These are phyloP conservation scores for Halcyon senegalensis DNA, from an alignment of 2,113 vertebrate genomes.

Conservation along the genomic window DNA sequence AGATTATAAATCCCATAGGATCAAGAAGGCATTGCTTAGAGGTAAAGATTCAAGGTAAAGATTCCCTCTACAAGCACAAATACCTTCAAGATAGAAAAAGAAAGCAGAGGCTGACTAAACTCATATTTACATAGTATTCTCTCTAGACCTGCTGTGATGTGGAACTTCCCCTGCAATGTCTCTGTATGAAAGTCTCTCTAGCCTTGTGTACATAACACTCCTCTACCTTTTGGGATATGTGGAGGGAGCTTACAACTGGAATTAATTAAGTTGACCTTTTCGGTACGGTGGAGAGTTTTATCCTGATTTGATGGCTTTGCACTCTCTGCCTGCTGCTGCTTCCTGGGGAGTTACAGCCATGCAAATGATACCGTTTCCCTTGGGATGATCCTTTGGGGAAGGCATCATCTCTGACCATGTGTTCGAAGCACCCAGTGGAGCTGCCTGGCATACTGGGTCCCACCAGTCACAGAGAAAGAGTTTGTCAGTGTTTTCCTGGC, in stretches of 20 bases:
- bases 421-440: background rate
- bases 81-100: background rate
- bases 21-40: background rate
- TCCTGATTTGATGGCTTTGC: constrained; percentile 42
- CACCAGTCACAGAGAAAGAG: background rate
- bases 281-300: background rate
- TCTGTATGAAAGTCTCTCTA: constrained; percentile 11
- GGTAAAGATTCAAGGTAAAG: background rate
- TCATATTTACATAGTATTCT: background rate
- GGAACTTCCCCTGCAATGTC: background rate
- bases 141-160: background rate
- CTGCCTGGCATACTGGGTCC: background rate
- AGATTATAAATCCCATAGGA: background rate
- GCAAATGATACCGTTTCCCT: background rate
- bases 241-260: background rate
- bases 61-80: background rate
- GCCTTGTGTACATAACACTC: constrained; percentile 24
- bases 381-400: fast-evolving
- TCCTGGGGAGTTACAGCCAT: background rate
- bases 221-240: constrained; percentile 13
- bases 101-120: background rate
- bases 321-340: background rate
- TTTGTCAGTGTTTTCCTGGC: background rate
- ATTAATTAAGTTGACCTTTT: constrained; percentile 26
- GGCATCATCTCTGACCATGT: fast-evolving